Percentiles rank a stretch among this genome's conserved stretches.
phyloP scores from a whole-genome alignment of 1,140 invertebrate genomes.

The Dendrolimus kikuchii region DNA sequence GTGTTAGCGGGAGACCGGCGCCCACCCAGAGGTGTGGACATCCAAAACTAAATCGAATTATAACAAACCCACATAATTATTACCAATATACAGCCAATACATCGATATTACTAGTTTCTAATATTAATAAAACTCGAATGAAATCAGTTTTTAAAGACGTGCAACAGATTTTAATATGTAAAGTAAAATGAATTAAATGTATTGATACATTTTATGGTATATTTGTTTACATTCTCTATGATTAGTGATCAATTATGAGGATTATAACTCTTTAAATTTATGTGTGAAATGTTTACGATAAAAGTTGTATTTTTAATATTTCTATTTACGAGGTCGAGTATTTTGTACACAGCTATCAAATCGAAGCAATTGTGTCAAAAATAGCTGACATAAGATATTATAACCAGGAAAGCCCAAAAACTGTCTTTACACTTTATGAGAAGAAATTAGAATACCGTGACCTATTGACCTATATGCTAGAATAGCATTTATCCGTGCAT shows the following conservation, averaged over 20 bases:
- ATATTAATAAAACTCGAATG: conserved; percentile 18
- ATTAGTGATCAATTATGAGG: conserved; percentile 14
- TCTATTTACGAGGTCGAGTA: too few species aligned
- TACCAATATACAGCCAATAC: conserved; percentile 6
- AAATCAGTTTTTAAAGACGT: background rate
- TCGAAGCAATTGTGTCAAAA: too few species aligned
- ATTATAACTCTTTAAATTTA: conserved; percentile 18
- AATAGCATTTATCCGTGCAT: too few species aligned
- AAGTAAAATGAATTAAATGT: conserved; percentile 17
- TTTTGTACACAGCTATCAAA: too few species aligned
- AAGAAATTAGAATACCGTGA: too few species aligned
- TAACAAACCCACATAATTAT: conserved; percentile 22
- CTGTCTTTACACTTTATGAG: too few species aligned
- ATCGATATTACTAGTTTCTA: conserved; percentile 6
- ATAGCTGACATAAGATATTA: too few species aligned
- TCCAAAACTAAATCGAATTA: conserved; percentile 55
- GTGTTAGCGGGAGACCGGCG: conserved; percentile 51
- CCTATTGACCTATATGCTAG: too few species aligned
- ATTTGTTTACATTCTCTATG: conserved; percentile 29
- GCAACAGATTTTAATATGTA: conserved; percentile 1
- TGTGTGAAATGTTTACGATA: too few species aligned
- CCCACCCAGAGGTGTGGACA: conserved; percentile 65
- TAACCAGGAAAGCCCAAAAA: too few species aligned
- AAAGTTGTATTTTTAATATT: too few species aligned
- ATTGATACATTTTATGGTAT: conserved; percentile 24